These are phyloP conservation scores for Eupithecia vulgata DNA, from an alignment of 2,888 invertebrate genomes.

Conservation along the genomic window DNA sequence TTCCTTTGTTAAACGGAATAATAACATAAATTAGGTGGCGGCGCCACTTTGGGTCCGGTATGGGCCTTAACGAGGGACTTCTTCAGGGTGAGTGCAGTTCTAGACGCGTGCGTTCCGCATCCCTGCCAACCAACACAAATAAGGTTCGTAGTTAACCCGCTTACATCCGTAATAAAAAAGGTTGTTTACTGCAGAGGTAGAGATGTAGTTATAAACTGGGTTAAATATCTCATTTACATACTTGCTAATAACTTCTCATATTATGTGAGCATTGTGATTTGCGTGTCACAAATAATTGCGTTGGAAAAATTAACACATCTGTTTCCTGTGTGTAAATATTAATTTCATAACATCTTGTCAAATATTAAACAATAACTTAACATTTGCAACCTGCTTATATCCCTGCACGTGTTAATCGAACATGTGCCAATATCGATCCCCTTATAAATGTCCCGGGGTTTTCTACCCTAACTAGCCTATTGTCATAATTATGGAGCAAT, in stretches of 20 bases:
- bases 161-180: too few species aligned
- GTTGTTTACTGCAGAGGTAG: too few species aligned
- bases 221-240: too few species aligned
- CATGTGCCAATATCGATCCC: slow-evolving; percentile 61
- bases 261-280: background rate
- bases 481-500: slow-evolving; percentile 11
- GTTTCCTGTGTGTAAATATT: background rate
- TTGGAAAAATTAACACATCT: background rate
- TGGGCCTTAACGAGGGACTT: too few species aligned
- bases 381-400: slow-evolving; percentile 25
- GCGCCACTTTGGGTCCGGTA: too few species aligned
- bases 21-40: too few species aligned
- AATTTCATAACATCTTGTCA: background rate
- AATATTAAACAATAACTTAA: background rate
- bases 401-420: slow-evolving; percentile 45
- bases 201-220: background rate
- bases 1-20: too few species aligned
- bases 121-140: too few species aligned
- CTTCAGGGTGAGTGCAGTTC: too few species aligned
- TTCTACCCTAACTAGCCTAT: slow-evolving; percentile 46
- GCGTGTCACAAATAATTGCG: background rate
- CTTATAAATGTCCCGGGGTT: slow-evolving; percentile 48
- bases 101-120: too few species aligned
- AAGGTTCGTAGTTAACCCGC: too few species aligned
- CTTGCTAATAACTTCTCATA: background rate